Conservation (phyloP, 2,797 vertebrate species). For the Gallinago nigripennis region DNA sequence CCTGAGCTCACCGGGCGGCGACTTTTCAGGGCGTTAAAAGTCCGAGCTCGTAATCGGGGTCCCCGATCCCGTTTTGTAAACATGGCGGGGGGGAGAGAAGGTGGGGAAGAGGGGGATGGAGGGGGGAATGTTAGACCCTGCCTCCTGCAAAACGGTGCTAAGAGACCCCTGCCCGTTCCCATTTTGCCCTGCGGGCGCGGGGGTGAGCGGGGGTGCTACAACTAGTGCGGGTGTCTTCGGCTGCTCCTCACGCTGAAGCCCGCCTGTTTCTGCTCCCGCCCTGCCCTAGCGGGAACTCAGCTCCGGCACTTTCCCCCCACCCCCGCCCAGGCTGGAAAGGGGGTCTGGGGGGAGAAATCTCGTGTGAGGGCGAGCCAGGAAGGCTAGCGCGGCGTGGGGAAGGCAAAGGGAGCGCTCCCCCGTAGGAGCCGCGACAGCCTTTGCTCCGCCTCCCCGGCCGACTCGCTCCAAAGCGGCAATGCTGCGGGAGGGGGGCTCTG, state of each 20-base stretch:
- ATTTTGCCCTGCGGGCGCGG: background rate
- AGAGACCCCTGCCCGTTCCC: background rate
- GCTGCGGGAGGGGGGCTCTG: background rate
- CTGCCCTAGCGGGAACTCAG: background rate
- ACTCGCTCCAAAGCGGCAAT: background rate
- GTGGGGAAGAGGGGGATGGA: too few species aligned
- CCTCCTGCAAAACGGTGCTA: background rate
- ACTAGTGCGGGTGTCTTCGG: background rate
- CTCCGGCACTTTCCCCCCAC: background rate
- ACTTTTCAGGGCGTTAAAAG: background rate
- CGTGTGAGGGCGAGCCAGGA: background rate
- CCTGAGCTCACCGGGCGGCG: background rate
- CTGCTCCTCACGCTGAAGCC: background rate
- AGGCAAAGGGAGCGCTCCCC: background rate
- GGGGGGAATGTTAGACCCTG: background rate
- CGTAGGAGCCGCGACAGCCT: background rate
- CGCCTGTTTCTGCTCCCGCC: background rate
- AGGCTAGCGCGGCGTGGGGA: background rate
- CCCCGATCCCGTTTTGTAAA: background rate
- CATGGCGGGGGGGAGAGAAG: rapidly evolving
- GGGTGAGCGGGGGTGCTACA: background rate
- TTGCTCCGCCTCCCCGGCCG: rapidly evolving
- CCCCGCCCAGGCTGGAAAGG: background rate
- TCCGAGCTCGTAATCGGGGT: background rate
- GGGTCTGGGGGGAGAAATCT: background rate